Evolutionary conservation across 2,888 invertebrate genomes (phyloP), one percentile per base, ranked within the genome.

Genomic region (Chaetogeoica ovagalla): DNA sequence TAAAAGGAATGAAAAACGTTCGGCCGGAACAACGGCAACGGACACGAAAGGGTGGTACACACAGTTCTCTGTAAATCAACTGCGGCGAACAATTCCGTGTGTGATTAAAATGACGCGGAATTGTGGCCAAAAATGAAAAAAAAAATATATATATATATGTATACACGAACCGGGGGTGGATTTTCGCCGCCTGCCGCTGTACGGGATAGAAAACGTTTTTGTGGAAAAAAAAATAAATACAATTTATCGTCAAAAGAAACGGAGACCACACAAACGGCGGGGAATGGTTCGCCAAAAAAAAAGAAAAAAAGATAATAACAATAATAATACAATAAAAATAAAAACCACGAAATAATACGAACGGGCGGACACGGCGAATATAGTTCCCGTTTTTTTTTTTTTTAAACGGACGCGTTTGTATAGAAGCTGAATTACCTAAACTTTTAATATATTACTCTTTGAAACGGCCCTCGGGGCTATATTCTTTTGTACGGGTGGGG

Each of bases 91-190:
- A 66, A 66, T 75, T 66, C 75, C n/a, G n/a, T n/a, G n/a, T 66
- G 66, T 75, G 75, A 75, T 66, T 75, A 75, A 75, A 75, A 75
- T 66, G 75, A 75, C 75, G 66, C 66, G 57, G 57, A 59, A 66
- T 66, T 59, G 65, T 0, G 75, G 66, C 55, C 65, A 66, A 75
- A 75, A 74, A 59, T 59, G 19, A 65, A 43, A 65, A 43, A 43
- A 43, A 39, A 39, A 39, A 39, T 6, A 39, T 7, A 39, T 6
- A 71, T 39, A 59, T 65, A 43, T n/a, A n/a, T n/a, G n/a, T 30
- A 30, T 30, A 30, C 30, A 30, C 1, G 2, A 4, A 30, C 30
- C 30, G 30, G 30, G 30, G 30, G 30, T 30, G 30, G 30, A 30
- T 30, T 30, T 30, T 30, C 65, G 11, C 43, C 21, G 7, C 21